These are phyloP conservation scores for Andrena praecox DNA, from an alignment of 2,888 invertebrate species.

Conservation along the genomic window DNA sequence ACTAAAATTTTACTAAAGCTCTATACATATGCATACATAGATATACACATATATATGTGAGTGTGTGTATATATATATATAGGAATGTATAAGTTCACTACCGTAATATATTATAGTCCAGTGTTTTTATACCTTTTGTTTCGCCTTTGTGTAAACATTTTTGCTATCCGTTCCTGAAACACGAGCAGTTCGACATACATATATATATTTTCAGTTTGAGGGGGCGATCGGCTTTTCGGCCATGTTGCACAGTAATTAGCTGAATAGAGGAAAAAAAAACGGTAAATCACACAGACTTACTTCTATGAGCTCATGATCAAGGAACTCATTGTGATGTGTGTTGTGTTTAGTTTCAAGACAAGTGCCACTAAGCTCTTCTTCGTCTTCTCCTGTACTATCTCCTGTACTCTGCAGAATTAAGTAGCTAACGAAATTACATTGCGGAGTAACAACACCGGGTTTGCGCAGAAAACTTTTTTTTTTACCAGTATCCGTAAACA, in stretches of 20 bases:
- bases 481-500: slow-evolving; percentile 62
- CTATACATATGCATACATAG: slow-evolving; percentile 37
- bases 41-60: slow-evolving; percentile 11
- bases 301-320: slow-evolving; percentile 81
- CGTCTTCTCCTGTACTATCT: slow-evolving; percentile 87
- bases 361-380: slow-evolving; percentile 84
- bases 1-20: slow-evolving; percentile 57
- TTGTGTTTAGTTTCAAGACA: slow-evolving; percentile 85
- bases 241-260: slow-evolving; percentile 15
- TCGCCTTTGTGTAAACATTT: slow-evolving; percentile 83
- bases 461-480: slow-evolving; percentile 47
- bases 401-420: slow-evolving; percentile 86
- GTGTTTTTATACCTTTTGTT: slow-evolving; percentile 84
- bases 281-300: slow-evolving; percentile 72
- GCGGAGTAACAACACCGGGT: slow-evolving; percentile 39
- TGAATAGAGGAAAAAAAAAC: slow-evolving; percentile 17
- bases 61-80: slow-evolving; percentile 29
- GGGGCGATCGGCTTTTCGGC: slow-evolving; percentile 23
- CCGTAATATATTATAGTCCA: slow-evolving; percentile 45
- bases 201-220: slow-evolving; percentile 19
- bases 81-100: slow-evolving; percentile 39
- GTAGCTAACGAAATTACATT: slow-evolving; percentile 67
- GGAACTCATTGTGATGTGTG: slow-evolving; percentile 85
- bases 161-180: slow-evolving; percentile 81
- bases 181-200: slow-evolving; percentile 61